Evolutionary conservation across 2,113 vertebrate genomes (phyloP), one percentile per base, ranked within the genome.

Genomic region (Illadopsis cleaveri): DNA sequence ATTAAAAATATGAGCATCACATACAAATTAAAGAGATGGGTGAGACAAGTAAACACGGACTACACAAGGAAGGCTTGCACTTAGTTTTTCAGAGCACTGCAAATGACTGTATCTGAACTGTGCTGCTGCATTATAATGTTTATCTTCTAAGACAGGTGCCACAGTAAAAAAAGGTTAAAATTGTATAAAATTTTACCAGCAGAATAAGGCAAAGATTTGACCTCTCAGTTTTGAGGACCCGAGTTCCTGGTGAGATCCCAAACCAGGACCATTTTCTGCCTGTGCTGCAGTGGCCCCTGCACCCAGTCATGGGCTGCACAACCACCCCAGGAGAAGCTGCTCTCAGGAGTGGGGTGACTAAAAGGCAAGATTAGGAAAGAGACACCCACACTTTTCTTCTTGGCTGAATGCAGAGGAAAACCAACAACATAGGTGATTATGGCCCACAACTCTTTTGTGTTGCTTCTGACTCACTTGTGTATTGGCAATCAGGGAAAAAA

Each of bases 311-410:
- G 23, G 27, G 25, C 38, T 82, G 7, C 2, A 8, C 51, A 75
- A 25, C 37, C 53, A 30, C 6, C 0, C 1, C 0, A 0, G 47
- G 54, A 64, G 58, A 50, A 47, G 20, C 16, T 61, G 19, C 33
- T 66, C 33, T n/a, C 47, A 58, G 53, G 21, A 62, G 28, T 5
- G 8, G 9, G 14, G 12, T 31, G 31, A 40, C 13, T 64, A 12
- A 73, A 51, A 18, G 44, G 5, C 6, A 78, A 84, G 23, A 45
- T 19, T 21, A 72, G 20, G 19, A 72, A 44, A 40, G 45, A 53
- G 5, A 53, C 68, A 70, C 15, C 22, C 38, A 42, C 4, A 6
- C 20, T 58, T 57, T 86, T 58, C 38, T 62, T 69, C 51, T 51
- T 56, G 57, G 35, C 19, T 65, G 33, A 42, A 38, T 15, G 57